A percentile compares a stretch with the other conserved stretches of the same genome.
Conservation (phyloP, 2,797 vertebrate species). For the Neoniphon sammara region DNA sequence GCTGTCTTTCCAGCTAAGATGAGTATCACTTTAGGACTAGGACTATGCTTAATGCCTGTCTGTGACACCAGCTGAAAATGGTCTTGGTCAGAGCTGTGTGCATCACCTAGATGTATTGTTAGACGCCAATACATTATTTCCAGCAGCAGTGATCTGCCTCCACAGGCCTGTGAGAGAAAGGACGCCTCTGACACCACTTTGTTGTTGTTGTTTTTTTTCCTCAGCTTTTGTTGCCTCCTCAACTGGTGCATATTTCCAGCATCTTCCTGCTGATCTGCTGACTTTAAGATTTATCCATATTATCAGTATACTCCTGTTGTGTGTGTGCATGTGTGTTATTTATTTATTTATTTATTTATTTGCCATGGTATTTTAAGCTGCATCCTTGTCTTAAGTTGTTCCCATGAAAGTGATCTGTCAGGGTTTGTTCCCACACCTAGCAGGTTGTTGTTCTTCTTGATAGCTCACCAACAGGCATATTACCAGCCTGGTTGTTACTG, state of each 20-base stretch:
- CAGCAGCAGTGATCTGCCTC: slow-evolving; percentile 40
- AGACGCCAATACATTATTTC: slow-evolving; percentile 56
- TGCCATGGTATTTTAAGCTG: slow-evolving; percentile 47
- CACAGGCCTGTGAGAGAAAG: slow-evolving; percentile 29
- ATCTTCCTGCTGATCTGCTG: slow-evolving; percentile 14
- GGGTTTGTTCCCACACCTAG: slow-evolving; percentile 67
- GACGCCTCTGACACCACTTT: slow-evolving; percentile 47
- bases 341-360: background rate
- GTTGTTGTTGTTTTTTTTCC: slow-evolving; percentile 14
- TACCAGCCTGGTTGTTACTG: slow-evolving; percentile 71
- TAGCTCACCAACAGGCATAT: slow-evolving; percentile 76
- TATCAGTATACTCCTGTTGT: slow-evolving; percentile 10
- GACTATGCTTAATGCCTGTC: slow-evolving; percentile 8
- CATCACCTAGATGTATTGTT: slow-evolving; percentile 48
- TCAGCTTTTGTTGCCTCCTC: slow-evolving; percentile 31
- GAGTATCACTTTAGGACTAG: slow-evolving; percentile 8
- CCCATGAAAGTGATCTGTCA: slow-evolving; percentile 62
- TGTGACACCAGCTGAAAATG: slow-evolving; percentile 27
- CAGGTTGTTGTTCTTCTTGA: slow-evolving; percentile 75
- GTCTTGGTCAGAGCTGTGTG: slow-evolving; percentile 21
- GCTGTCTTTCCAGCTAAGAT: slow-evolving; percentile 13
- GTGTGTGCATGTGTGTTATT: slow-evolving; percentile 22
- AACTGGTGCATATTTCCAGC: slow-evolving; percentile 39
- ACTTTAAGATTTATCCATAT: slow-evolving; percentile 40
- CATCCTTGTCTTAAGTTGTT: slow-evolving; percentile 50